A percentile compares a stretch with the other conserved stretches of the same genome.
These are phyloP conservation scores for Cryptomyrus ogoouensis DNA, from an alignment of 2,113 vertebrate genomes.

Conservation along the genomic window DNA sequence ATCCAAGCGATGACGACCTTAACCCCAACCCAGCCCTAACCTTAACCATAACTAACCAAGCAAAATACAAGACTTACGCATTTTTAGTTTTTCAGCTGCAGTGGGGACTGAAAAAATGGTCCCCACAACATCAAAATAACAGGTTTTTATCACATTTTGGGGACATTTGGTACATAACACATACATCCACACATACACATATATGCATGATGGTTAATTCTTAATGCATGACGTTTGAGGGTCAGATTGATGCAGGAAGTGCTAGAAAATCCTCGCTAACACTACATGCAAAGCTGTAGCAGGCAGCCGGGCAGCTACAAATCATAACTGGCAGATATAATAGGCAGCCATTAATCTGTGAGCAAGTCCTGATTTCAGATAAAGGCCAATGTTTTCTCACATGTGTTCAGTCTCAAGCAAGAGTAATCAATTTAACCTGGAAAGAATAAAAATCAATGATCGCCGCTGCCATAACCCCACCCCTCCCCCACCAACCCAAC, in stretches of 20 bases:
- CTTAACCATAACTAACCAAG: too few relatives aligned
- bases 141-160: too few relatives aligned
- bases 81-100: too few relatives aligned
- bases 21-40: too few relatives aligned
- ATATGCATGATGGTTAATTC: background rate
- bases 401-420: background rate
- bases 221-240: background rate
- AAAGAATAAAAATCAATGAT: constrained; percentile 15
- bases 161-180: background rate
- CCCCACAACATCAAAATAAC: background rate
- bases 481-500: background rate
- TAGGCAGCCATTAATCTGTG: background rate
- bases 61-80: too few relatives aligned
- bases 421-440: constrained; percentile 15
- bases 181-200: background rate
- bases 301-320: background rate
- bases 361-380: background rate
- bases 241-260: background rate
- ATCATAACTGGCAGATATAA: background rate
- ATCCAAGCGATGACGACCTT: too few relatives aligned
- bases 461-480: background rate
- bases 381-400: constrained; percentile 5
- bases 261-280: background rate
- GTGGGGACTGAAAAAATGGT: background rate
- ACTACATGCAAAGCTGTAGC: background rate